Conservation (phyloP, 2,113 vertebrate species). For the Bothrops jararaca region DNA sequence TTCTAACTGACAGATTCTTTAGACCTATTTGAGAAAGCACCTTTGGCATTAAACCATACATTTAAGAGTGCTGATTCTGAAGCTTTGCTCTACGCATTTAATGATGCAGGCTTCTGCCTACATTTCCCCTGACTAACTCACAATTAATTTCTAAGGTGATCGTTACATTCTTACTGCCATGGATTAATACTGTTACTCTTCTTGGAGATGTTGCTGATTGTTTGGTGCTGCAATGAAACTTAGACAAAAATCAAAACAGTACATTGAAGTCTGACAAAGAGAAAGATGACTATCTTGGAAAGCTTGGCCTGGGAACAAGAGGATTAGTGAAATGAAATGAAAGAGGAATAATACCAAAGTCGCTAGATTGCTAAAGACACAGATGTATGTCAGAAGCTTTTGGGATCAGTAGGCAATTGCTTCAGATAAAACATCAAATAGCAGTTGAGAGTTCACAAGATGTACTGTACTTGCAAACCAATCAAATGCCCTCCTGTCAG, state of each 20-base stretch:
- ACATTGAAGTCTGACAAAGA: background rate
- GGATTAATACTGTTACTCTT: background rate
- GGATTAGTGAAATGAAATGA: background rate
- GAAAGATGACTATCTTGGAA: background rate
- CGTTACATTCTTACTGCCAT: background rate
- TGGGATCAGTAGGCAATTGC: background rate
- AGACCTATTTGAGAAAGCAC: background rate
- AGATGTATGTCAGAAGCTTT: background rate
- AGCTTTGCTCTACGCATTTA: background rate
- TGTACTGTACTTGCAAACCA: background rate
- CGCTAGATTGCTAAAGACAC: background rate
- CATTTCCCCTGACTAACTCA: background rate
- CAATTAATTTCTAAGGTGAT: background rate
- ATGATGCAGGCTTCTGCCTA: background rate
- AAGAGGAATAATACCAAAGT: background rate
- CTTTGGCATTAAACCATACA: background rate
- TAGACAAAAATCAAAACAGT: background rate
- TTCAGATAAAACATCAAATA: background rate
- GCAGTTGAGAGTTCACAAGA: background rate
- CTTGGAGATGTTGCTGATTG: background rate
- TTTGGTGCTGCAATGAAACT: background rate
- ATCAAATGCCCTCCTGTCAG: background rate
- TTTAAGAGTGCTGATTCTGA: background rate
- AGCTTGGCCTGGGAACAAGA: background rate
- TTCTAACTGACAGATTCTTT: background rate